Conservation (phyloP, 2,888 invertebrate genomes). For the Erebia epiphron region DNA sequence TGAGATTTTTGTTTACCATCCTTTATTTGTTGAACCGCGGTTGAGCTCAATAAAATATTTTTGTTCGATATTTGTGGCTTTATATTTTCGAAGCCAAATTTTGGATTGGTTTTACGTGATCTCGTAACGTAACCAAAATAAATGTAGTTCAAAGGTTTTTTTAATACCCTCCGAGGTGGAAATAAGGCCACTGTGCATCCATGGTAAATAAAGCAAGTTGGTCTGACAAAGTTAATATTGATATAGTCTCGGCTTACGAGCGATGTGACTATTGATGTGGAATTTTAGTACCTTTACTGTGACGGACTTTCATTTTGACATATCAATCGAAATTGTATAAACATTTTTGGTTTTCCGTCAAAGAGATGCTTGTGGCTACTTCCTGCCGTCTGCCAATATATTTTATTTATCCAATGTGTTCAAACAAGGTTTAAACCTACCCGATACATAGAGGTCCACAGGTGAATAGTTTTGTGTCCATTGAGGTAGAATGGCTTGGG, state of each 20-base stretch:
- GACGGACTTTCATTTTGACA: background rate
- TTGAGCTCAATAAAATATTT: background rate
- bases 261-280: background rate
- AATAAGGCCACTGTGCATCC: too few species aligned
- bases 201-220: background rate
- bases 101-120: background rate
- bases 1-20: background rate
- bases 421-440: background rate
- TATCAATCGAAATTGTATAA: too few species aligned
- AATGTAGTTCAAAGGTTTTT: background rate
- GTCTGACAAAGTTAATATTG: background rate
- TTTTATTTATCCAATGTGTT: background rate
- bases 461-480: background rate
- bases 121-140: background rate
- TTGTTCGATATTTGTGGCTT: background rate
- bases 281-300: background rate
- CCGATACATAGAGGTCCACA: background rate
- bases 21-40: background rate
- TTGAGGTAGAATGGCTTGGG: background rate
- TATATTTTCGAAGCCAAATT: background rate
- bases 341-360: background rate
- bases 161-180: background rate
- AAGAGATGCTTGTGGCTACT: background rate
- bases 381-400: background rate
- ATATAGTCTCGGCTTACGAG: background rate